A percentile compares a stretch with the other conserved stretches of the same genome.
Conservation (phyloP, 2,888 invertebrate species). For the Drymonia ruficornis region DNA sequence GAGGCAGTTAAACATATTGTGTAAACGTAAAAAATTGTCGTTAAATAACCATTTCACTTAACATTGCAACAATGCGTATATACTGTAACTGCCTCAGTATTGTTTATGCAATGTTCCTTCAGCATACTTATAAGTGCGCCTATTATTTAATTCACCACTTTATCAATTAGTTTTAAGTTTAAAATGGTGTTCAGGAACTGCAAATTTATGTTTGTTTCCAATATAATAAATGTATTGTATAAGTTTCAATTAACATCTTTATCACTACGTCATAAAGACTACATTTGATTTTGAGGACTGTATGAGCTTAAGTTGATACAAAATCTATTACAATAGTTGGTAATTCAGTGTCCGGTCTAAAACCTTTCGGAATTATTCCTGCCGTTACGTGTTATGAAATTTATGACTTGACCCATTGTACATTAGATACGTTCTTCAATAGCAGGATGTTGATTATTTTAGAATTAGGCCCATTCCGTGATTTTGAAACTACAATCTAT, state of each 20-base stretch:
- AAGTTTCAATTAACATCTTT: not conserved
- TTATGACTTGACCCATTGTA: constrained; percentile 18
- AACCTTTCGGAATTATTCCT: constrained; percentile 30
- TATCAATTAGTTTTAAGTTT: not conserved
- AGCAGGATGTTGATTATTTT: constrained; percentile 2
- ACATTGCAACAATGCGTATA: not conserved
- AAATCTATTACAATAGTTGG: constrained; percentile 23
- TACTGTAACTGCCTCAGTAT: not conserved
- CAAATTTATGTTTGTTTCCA: not conserved
- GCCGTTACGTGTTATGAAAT: constrained; percentile 25
- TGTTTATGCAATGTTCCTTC: not conserved
- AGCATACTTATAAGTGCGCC: not conserved
- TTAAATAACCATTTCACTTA: not conserved
- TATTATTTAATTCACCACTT: not conserved
- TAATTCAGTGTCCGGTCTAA: constrained; percentile 28
- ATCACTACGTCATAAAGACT: not conserved
- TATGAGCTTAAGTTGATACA: not conserved
- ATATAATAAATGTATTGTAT: not conserved
- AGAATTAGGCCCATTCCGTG: not conserved
- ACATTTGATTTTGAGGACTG: not conserved
- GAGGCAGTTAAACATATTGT: too few species aligned
- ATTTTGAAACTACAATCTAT: not conserved
- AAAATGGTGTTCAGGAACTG: not conserved
- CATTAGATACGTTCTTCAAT: constrained; percentile 11
- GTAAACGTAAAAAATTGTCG: not conserved